These are phyloP conservation scores for Acanthochromis polyacanthus DNA, from an alignment of 2,113 vertebrate genomes.

Conservation along the genomic window DNA sequence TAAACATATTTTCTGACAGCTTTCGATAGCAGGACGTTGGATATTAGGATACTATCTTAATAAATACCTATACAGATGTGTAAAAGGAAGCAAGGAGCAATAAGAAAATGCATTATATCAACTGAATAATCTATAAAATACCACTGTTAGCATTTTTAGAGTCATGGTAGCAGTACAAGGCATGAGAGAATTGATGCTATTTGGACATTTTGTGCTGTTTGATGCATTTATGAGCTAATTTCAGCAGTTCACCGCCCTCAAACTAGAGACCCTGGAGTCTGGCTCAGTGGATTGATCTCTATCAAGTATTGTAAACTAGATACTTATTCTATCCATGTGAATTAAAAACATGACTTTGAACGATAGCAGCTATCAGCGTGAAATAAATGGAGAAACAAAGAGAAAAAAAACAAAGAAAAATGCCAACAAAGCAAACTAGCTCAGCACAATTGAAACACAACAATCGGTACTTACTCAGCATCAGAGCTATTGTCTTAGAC, in stretches of 20 bases:
- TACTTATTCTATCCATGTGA: slow-evolving; percentile 47
- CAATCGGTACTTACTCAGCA: slow-evolving; percentile 72
- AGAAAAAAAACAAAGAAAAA: slow-evolving; percentile 35
- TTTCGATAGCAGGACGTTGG: background rate
- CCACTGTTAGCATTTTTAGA: background rate
- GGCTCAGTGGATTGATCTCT: slow-evolving; percentile 27
- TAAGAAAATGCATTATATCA: slow-evolving; percentile 8
- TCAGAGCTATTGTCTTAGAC: slow-evolving; percentile 85
- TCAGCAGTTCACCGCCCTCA: slow-evolving; percentile 35
- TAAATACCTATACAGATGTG: slow-evolving; percentile 18
- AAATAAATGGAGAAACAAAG: slow-evolving; percentile 27
- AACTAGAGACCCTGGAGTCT: slow-evolving; percentile 46
- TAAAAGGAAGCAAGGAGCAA: slow-evolving; percentile 21
- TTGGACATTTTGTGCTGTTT: slow-evolving; percentile 2
- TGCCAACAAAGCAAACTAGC: slow-evolving; percentile 59
- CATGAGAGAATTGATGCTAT: background rate
- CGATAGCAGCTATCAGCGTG: slow-evolving; percentile 54
- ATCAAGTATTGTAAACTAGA: slow-evolving; percentile 56
- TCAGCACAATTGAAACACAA: slow-evolving; percentile 69
- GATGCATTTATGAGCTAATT: slow-evolving; percentile 27
- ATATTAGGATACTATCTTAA: background rate
- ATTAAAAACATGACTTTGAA: slow-evolving; percentile 62
- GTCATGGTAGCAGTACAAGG: background rate
- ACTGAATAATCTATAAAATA: slow-evolving; percentile 23
- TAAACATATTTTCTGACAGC: background rate